These are phyloP conservation scores for Desmodus rotundus DNA, from an alignment of 2,113 vertebrate species.

Conservation along the genomic window DNA sequence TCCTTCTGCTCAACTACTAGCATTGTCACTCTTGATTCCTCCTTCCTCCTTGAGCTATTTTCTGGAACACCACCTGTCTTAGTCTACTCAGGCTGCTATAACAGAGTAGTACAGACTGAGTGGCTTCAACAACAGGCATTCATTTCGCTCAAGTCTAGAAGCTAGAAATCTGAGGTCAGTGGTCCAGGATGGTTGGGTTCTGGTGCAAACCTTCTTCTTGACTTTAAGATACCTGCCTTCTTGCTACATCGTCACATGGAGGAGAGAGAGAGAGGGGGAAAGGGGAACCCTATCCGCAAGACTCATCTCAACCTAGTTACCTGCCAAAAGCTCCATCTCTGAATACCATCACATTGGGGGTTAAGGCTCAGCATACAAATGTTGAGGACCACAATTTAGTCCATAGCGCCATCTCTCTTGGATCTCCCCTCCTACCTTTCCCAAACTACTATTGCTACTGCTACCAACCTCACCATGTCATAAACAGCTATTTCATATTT, in stretches of 20 bases:
- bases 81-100: not conserved
- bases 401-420: not conserved
- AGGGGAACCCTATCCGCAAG: not conserved
- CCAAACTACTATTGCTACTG: not conserved
- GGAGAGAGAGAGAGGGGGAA: not conserved
- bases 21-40: not conserved
- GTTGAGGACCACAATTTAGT: not conserved
- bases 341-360: not conserved
- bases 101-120: not conserved
- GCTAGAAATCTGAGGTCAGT: not conserved
- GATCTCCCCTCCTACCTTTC: not conserved
- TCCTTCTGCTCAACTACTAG: not conserved
- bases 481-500: not conserved
- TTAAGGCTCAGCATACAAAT: not conserved
- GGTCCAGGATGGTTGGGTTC: not conserved
- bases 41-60: not conserved
- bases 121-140: not conserved
- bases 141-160: not conserved
- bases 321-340: not conserved
- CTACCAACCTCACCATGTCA: not conserved
- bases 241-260: not conserved
- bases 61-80: not conserved
- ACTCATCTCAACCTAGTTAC: not conserved
- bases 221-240: not conserved
- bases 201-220: not conserved